Evolutionary conservation across 1,140 invertebrate species (phyloP), one percentile per base, ranked within the genome.

Genomic region (Gryon sp.): DNA sequence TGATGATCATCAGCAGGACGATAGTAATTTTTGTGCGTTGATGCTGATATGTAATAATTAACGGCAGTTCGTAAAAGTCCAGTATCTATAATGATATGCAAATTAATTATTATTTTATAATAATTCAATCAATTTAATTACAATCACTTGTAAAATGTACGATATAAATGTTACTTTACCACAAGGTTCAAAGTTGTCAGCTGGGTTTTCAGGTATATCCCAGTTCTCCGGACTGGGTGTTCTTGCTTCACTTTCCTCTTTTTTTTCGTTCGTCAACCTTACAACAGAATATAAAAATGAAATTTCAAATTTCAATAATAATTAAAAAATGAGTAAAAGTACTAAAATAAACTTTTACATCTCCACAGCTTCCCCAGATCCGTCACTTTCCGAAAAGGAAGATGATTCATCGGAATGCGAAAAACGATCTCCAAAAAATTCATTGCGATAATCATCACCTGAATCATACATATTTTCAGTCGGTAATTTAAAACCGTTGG

Each of bases 1-100:
- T 22, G 40, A 45, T 66, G 70, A 20, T 70, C 14, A 30, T 76
- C 74, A 2, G 45, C 73, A 36, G 73, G 73, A 26, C 63, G 69
- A 14, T 62, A 76, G 18, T 55, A 69, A 30, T 63, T 74, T 9
- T 4, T 52, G 11, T 12, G 18, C 1, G 26, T 24, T 16, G 19
- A 43, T 3, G 28, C 12, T n/a, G 46, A 52, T 4, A 43, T 32
- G 15, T 43, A 53, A 20, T 43, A 65, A 32, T 24, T 53, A 3
- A 12, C 19, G 2, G 5, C 8, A 14, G 32, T 14, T 43, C 18
- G 24, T 12, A 59, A 65, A 0, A 43, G 7, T n/a, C 38, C 40
- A 8, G 9, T n/a, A 16, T 65, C 52, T 73, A 11, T 19, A 50
- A 40, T 36, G 32, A 46, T 38, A 41, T 6, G 20, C 18, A 18